Base-by-base conservation (phyloP, 1,140 invertebrate species). In the Akabosia matsudoensis region DNA sequence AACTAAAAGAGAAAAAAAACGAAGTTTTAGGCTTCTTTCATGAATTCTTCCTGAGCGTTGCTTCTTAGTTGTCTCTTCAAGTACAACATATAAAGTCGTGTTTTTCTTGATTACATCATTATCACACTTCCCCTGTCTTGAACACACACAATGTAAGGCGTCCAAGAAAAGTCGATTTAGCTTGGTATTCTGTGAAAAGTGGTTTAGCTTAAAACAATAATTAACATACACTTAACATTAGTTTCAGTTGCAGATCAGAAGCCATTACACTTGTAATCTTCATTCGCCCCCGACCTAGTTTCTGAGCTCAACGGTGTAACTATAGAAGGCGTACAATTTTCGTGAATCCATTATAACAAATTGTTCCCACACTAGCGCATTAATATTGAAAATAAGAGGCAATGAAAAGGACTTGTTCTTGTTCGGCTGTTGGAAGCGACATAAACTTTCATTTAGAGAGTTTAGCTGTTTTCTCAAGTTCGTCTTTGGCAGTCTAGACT, bases 51-150 rank as follows among this genome's bases (percentile, higher is more conserved):
- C 37, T 18, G 37, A 10, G 7, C 7, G 37, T 45, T 45, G 37
- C 18, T 45, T 45, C 18, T 18, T 18, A 45, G 37, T 45, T 45
- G 18, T 18, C 18, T 10, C 37, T 45, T 7, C 37, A 45, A 18
- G 18, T 18, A 45, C 18, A 45, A 56, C 10, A 56, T 22, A 4
- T 22, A 56, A 13, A n/a, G 13, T 10, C 24, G 54, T 56, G 24
- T 56, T 56, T 56, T 56, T 56, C 54, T 56, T n/a, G n/a, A n/a
- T n/a, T n/a, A n/a, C n/a, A n/a, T n/a, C 54, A 56, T 56, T 56
- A 56, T 56, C 54, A 56, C 54, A 56, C 22, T 56, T 56, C 7
- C 54, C 24, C 37, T n/a, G 37, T 56, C 24, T 56, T 56, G 54
- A 10, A 45, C 54, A 56, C 54, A 24, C 7, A 3, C 24, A 56